These are phyloP conservation scores for Hermetia illucens DNA, from an alignment of 1,140 invertebrate genomes.

Conservation along the genomic window DNA sequence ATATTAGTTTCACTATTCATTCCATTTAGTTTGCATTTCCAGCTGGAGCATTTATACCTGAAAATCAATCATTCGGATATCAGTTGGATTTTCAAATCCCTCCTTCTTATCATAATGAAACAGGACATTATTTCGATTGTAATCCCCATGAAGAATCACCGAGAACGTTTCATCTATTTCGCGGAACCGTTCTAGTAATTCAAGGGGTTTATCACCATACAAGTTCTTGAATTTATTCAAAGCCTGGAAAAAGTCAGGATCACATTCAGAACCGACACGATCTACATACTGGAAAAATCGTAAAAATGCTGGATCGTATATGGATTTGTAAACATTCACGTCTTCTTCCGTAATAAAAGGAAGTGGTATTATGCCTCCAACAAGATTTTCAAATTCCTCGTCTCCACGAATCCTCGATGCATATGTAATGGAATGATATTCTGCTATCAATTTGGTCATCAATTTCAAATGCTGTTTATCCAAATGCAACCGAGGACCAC, in stretches of 20 bases:
- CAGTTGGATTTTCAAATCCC: slow-evolving; percentile 5
- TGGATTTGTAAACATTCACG: slow-evolving; percentile 10
- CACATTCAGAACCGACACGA: slow-evolving; percentile 5
- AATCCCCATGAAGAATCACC: slow-evolving; percentile 25
- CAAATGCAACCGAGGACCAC: slow-evolving; percentile 17
- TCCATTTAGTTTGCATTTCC: no score
- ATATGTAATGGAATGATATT: slow-evolving; percentile 23
- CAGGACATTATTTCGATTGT: slow-evolving; percentile 26
- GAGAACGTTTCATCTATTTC: slow-evolving; percentile 14
- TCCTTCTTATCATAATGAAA: slow-evolving; percentile 14
- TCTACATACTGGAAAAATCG: slow-evolving; percentile 22
- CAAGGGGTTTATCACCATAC: slow-evolving; percentile 13
- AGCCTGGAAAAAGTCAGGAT: slow-evolving; percentile 6
- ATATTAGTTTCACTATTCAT: neutral
- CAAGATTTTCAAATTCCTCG: slow-evolving; percentile 12
- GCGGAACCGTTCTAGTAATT: slow-evolving; percentile 17
- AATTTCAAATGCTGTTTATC: slow-evolving; percentile 17
- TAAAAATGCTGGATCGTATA: slow-evolving; percentile 19
- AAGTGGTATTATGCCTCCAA: slow-evolving; percentile 10
- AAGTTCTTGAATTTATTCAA: slow-evolving; percentile 10
- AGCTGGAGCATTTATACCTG: slow-evolving; percentile 7
- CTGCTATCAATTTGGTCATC: slow-evolving; percentile 16
- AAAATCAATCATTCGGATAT: slow-evolving; percentile 25
- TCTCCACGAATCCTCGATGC: slow-evolving; percentile 16
- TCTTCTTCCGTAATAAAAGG: slow-evolving; percentile 10